Evolutionary conservation across 2,113 vertebrate genomes (phyloP), one percentile per base, ranked within the genome.

Genomic region (Dicrurus megarhynchus): DNA sequence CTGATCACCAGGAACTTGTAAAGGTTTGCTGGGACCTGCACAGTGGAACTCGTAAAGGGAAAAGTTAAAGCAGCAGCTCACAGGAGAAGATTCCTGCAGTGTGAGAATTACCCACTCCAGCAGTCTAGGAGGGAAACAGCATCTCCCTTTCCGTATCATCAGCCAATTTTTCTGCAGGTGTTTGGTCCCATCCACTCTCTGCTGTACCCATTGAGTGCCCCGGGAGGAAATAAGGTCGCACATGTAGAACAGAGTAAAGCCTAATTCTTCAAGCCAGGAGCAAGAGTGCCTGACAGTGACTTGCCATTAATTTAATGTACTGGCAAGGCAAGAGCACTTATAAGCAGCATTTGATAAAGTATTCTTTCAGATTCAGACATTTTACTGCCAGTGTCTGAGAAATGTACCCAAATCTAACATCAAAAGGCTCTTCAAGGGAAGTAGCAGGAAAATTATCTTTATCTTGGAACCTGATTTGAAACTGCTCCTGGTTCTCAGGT

Each of bases 1-100:
- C 69, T 69, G 33, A 64, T 39, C 55, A n/a, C 37, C 37, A 69
- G 59, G 35, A 41, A 41, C 69, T 60, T 4, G 1, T 26, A 41
- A 68, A 96, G 76, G 85, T 84, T 88, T 96, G 74, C 96, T 12
- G 19, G 83, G 63, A 83, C 75, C 59, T 90, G 71, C 61, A 47
- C 21, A 75, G 60, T 3, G 80, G 82, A 90, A 86, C 33, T 74
- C 59, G 56, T 61, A 88, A n/a, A 79, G 67, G 27, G 18, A 37
- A 28, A 92, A 82, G 83, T 60, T 41, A 74, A 95, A 94, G 95
- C 35, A 95, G 74, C 59, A 65, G 60, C 50, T 78, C 57, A 22
- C 33, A 52, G 56, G 56, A 63, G 70, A 87, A 81, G 76, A 79
- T 60, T 61, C 55, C 76, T 61, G 71, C 8, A 14, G 39, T 11